Percentiles rank a stretch among this genome's conserved stretches.
These are phyloP conservation scores for Fissipunctia ypsillon DNA, from an alignment of 2,888 invertebrate genomes.

Conservation along the genomic window DNA sequence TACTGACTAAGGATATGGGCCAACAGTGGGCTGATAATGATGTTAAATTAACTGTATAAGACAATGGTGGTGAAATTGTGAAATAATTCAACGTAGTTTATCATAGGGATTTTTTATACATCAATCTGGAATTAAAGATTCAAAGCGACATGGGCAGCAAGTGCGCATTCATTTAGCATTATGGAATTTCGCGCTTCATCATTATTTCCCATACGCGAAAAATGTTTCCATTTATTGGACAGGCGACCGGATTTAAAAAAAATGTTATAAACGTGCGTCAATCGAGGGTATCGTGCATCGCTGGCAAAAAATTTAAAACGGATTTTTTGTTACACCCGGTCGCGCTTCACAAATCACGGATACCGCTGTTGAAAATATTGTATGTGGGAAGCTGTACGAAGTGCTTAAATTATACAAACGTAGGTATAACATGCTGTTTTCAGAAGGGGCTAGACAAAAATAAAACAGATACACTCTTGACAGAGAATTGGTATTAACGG, in stretches of 20 bases:
- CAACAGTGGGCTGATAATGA: background rate
- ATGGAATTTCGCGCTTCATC: conserved; percentile 11
- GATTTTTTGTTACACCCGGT: conserved; percentile 15
- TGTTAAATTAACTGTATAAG: background rate
- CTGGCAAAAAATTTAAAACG: conserved; percentile 27
- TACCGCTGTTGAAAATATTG: conserved; percentile 8
- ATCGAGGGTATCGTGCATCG: conserved; percentile 21
- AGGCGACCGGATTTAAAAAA: conserved; percentile 35
- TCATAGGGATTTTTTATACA: background rate
- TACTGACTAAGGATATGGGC: too few species aligned
- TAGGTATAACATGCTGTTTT: background rate
- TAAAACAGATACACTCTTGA: background rate
- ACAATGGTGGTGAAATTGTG: background rate
- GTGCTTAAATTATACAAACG: background rate
- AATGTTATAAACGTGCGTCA: conserved; percentile 35
- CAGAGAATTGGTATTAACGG: background rate
- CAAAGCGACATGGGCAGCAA: background rate
- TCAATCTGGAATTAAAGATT: background rate
- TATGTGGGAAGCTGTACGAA: background rate
- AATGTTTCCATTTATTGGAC: conserved; percentile 33
- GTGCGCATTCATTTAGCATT: conserved; percentile 9
- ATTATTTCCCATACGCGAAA: conserved; percentile 22
- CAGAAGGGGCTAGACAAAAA: background rate
- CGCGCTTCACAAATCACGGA: conserved; percentile 18
- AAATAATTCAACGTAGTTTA: background rate